Conservation (phyloP, 2,888 invertebrate genomes). For the Ischnus inquisitorius region DNA sequence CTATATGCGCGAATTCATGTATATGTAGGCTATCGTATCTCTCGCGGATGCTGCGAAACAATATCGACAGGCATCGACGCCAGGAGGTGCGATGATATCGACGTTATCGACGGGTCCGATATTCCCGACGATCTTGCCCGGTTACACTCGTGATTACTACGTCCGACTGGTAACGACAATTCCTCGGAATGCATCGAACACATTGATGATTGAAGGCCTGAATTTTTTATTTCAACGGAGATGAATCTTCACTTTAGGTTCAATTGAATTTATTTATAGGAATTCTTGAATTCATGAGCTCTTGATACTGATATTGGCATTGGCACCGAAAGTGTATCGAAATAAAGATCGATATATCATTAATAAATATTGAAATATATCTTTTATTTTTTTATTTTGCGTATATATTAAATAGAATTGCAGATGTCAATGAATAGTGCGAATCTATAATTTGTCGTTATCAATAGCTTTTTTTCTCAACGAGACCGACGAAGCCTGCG, state of each 20-base stretch:
- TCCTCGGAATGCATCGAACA: not conserved
- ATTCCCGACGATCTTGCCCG: constrained; percentile 25
- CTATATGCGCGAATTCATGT: not conserved
- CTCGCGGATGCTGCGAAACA: constrained; percentile 1
- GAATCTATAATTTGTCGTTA: no score
- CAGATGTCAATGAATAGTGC: no score
- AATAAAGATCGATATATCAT: no score
- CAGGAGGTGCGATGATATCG: constrained; percentile 35
- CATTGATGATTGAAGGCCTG: not conserved
- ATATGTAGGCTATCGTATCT: not conserved
- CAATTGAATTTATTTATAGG: no score
- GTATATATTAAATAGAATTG: no score
- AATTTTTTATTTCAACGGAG: no score
- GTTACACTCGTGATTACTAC: not conserved
- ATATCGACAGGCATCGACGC: constrained; percentile 29
- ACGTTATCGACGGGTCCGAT: constrained; percentile 37
- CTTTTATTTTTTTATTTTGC: no score
- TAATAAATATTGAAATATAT: no score
- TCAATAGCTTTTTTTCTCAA: not conserved
- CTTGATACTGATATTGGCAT: no score
- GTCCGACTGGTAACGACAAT: constrained; percentile 11
- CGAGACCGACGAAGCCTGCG: not conserved
- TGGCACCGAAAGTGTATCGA: no score
- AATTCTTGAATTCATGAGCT: no score
- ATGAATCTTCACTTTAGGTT: no score